Percentiles rank a stretch among this genome's conserved stretches.
Evolutionary conservation across 1,140 invertebrate species (phyloP).

Genomic region (Papilio aristodemus): DNA sequence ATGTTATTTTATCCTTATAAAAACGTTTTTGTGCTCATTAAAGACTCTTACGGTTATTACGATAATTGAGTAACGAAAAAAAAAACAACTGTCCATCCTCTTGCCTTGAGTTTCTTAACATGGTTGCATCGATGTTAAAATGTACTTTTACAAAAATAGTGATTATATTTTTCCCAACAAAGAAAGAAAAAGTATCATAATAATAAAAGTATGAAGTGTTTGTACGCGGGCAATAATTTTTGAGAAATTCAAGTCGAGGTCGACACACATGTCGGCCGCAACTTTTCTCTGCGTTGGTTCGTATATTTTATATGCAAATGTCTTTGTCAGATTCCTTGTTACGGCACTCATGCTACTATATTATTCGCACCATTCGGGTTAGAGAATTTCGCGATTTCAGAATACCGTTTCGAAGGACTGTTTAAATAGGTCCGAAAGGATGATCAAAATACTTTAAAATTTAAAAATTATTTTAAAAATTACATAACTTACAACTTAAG

Average conservation of each 20-base stretch:
- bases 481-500: too few species aligned
- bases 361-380: slow-evolving; percentile 23
- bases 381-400: not conserved
- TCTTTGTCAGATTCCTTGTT: slow-evolving; percentile 32
- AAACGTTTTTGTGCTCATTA: not conserved
- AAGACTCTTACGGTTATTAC: not conserved
- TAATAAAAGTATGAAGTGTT: slow-evolving; percentile 10
- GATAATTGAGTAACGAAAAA: not conserved
- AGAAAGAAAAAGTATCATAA: not conserved
- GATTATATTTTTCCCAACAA: too few species aligned
- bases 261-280: slow-evolving; percentile 20
- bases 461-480: too few species aligned
- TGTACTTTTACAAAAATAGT: too few species aligned
- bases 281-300: slow-evolving; percentile 17
- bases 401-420: not conserved
- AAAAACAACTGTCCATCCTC: too few species aligned
- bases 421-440: slow-evolving; percentile 8
- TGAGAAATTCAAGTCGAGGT: slow-evolving; percentile 22
- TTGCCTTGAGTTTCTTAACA: too few species aligned
- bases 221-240: slow-evolving; percentile 27
- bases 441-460: too few species aligned
- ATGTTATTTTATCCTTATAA: not conserved
- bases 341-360: slow-evolving; percentile 5
- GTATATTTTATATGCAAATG: slow-evolving; percentile 34
- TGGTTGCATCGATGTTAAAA: too few species aligned